A percentile compares a stretch with the other conserved stretches of the same genome.
Evolutionary conservation across 92 coral and sea anemone species (phyloP).

Genomic region (Pocillopora grandis): DNA sequence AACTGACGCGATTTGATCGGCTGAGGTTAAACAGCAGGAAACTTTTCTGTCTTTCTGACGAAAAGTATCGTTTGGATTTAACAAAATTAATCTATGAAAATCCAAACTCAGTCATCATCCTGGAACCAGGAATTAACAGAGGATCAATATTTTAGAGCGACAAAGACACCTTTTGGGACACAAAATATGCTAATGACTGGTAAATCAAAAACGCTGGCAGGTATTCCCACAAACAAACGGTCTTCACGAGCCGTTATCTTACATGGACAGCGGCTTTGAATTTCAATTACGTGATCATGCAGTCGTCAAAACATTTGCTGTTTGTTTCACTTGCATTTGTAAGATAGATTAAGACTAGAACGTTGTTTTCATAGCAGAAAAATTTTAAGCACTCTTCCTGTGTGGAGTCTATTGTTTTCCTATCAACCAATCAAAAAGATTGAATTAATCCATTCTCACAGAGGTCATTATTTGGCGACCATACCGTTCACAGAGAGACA

Average conservation of each 20-base stretch:
- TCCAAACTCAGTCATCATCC: too few species aligned
- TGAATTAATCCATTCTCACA: too few species aligned
- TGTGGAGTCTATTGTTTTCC: too few species aligned
- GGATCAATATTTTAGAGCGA: neutral
- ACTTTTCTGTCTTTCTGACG: conserved; percentile 1
- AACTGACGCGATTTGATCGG: conserved; percentile 21
- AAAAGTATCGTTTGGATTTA: neutral
- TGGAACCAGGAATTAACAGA: too few species aligned
- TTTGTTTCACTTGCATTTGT: too few species aligned
- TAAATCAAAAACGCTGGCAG: conserved; percentile 5
- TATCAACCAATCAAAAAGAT: too few species aligned
- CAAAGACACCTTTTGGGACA: neutral
- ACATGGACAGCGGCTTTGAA: conserved; percentile 21
- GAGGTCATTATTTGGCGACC: too few species aligned
- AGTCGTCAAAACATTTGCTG: too few species aligned
- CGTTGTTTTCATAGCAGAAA: too few species aligned
- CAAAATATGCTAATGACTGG: conserved; percentile 2
- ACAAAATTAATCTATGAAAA: neutral
- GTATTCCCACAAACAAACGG: conserved; percentile 23
- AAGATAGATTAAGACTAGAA: too few species aligned
- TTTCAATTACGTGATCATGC: neutral
- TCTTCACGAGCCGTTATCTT: neutral
- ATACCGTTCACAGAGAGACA: too few species aligned
- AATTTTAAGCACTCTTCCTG: too few species aligned
- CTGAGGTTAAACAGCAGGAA: neutral